phyloP scores from a whole-genome alignment of 1,140 invertebrate genomes.

The Papilio helenus region DNA sequence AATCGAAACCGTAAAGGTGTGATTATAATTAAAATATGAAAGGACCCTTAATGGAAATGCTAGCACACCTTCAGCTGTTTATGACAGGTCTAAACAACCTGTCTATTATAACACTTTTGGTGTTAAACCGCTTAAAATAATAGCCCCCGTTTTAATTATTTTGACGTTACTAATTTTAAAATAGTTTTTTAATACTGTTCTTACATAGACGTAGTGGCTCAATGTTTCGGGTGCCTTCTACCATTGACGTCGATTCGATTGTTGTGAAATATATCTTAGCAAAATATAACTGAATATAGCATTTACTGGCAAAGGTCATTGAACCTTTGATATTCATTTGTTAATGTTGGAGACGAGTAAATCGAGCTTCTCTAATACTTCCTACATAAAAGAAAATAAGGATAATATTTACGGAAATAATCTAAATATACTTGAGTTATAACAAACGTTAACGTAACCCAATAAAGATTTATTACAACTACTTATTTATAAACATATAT shows the following conservation, averaged over 20 bases:
- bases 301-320: neutral
- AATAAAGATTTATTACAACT: slow-evolving; percentile 7
- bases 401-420: neutral
- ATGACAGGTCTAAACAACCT: neutral
- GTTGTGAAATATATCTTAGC: neutral
- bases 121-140: neutral
- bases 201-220: no score
- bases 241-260: neutral
- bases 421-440: slow-evolving; percentile 15
- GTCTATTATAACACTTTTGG: slow-evolving; percentile 4
- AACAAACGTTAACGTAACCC: neutral
- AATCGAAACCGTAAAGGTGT: slow-evolving; percentile 11
- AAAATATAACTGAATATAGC: neutral
- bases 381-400: neutral
- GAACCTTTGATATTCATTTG: neutral
- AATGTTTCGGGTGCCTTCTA: no score
- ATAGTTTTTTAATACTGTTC: no score
- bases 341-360: neutral
- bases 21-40: slow-evolving; percentile 23
- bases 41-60: slow-evolving; percentile 12
- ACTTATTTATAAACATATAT: neutral
- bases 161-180: neutral
- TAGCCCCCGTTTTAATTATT: neutral
- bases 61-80: neutral
- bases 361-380: neutral